A percentile compares a stretch with the other conserved stretches of the same genome.
Conservation (phyloP, 2,888 invertebrate species). For the Hedychridium roseum region DNA sequence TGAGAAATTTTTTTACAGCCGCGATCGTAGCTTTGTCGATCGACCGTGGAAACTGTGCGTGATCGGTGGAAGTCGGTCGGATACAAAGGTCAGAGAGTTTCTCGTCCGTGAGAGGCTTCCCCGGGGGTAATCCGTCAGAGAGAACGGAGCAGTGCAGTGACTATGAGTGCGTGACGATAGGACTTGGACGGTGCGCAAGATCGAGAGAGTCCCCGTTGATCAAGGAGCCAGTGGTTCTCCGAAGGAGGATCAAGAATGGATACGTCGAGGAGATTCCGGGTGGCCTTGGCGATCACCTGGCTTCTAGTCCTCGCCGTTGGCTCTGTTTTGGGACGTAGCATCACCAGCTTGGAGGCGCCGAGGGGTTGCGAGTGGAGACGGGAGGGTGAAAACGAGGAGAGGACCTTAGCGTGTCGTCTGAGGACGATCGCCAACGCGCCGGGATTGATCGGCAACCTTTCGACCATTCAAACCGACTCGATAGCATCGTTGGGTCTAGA, state of each 20-base stretch:
- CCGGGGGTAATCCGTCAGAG: neutral
- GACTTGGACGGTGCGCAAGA: slow-evolving; percentile 23
- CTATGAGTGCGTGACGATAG: slow-evolving; percentile 58
- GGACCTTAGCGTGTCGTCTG: slow-evolving; percentile 74
- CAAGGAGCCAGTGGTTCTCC: neutral
- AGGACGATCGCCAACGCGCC: slow-evolving; percentile 77
- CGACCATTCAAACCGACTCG: slow-evolving; percentile 73
- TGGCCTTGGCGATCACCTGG: slow-evolving; percentile 20
- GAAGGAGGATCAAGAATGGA: neutral
- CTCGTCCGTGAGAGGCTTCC: neutral
- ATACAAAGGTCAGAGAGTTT: no score
- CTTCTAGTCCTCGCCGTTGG: slow-evolving; percentile 30
- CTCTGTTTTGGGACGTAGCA: slow-evolving; percentile 46
- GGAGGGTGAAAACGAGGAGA: slow-evolving; percentile 64
- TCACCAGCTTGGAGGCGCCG: slow-evolving; percentile 68
- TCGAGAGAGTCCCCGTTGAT: slow-evolving; percentile 9
- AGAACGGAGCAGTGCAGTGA: slow-evolving; percentile 31
- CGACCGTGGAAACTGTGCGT: no score
- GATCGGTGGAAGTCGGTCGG: no score
- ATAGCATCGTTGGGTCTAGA: slow-evolving; percentile 74
- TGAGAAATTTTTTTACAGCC: no score
- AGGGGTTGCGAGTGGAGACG: slow-evolving; percentile 77
- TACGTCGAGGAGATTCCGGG: neutral
- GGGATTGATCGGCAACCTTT: slow-evolving; percentile 74
- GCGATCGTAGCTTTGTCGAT: no score